A percentile compares a stretch with the other conserved stretches of the same genome.
phyloP scores from a whole-genome alignment of 2,797 vertebrate species.

The Amblyopsis hoosieri region DNA sequence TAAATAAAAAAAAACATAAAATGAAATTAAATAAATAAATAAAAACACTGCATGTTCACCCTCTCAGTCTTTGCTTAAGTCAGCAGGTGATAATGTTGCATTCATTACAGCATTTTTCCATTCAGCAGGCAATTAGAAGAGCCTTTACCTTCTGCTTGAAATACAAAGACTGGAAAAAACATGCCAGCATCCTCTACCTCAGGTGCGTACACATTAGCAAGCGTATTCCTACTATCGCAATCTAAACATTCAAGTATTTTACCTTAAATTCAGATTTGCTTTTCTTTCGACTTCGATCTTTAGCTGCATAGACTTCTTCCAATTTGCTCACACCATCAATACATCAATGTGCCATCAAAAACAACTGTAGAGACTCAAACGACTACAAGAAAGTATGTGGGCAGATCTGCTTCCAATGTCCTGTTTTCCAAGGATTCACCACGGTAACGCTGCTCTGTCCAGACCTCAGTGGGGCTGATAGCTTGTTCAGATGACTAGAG shows the following conservation, averaged over 20 bases:
- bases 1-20: constrained; percentile 13
- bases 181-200: constrained; percentile 2
- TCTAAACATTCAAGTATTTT: not conserved
- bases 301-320: not conserved
- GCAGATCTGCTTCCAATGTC: constrained; percentile 42
- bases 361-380: constrained; percentile 25
- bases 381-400: constrained; percentile 25
- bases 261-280: too few species aligned
- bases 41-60: constrained; percentile 28
- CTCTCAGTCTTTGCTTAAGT: constrained; percentile 54
- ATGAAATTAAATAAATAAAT: too few species aligned
- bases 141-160: constrained; percentile 42
- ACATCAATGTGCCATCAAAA: constrained; percentile 19
- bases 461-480: constrained; percentile 60
- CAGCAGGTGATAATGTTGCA: constrained; percentile 65
- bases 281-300: too few species aligned
- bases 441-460: constrained; percentile 45
- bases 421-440: not conserved
- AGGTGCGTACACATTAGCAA: not conserved
- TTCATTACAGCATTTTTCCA: constrained; percentile 45
- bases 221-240: not conserved
- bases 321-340: not conserved
- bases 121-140: constrained; percentile 57
- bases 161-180: constrained; percentile 19
- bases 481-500: constrained; percentile 68